Evolutionary conservation across 1,140 invertebrate genomes (phyloP).

Genomic region (Musca domestica): DNA sequence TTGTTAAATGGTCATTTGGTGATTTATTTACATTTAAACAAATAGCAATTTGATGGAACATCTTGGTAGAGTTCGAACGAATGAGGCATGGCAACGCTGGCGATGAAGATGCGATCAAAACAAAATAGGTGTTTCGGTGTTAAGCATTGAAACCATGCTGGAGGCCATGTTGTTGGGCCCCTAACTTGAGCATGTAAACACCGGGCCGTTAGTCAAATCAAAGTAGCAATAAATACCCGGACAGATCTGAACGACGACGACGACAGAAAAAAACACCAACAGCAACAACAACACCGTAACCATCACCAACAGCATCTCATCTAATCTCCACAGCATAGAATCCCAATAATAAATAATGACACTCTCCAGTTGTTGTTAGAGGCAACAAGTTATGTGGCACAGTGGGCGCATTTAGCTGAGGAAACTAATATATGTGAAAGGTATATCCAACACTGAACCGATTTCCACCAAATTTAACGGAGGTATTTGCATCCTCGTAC

Average conservation of each 20-base stretch:
- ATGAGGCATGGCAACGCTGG: neutral
- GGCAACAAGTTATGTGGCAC: too few species aligned
- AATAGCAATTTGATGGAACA: slow-evolving; percentile 10
- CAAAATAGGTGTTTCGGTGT: slow-evolving; percentile 7
- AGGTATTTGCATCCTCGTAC: too few species aligned
- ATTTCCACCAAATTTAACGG: too few species aligned
- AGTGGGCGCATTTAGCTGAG: too few species aligned
- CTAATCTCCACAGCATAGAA: neutral
- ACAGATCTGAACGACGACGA: neutral
- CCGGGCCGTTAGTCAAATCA: slow-evolving; percentile 12
- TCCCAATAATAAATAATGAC: slow-evolving; percentile 13
- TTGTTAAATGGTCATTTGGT: slow-evolving; percentile 7
- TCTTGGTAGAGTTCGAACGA: neutral
- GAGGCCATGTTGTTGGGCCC: slow-evolving; percentile 2
- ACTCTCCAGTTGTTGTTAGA: neutral
- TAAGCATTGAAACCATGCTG: slow-evolving; percentile 11
- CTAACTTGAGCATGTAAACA: neutral
- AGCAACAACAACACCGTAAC: neutral
- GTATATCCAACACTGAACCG: too few species aligned
- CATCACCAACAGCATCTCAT: neutral
- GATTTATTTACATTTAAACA: slow-evolving; percentile 20
- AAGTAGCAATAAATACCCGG: neutral
- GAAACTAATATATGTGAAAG: too few species aligned
- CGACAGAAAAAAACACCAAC: neutral
- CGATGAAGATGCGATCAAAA: neutral